Base-by-base conservation (phyloP, 1,140 invertebrate species). In the Drosophila micromelanica region DNA sequence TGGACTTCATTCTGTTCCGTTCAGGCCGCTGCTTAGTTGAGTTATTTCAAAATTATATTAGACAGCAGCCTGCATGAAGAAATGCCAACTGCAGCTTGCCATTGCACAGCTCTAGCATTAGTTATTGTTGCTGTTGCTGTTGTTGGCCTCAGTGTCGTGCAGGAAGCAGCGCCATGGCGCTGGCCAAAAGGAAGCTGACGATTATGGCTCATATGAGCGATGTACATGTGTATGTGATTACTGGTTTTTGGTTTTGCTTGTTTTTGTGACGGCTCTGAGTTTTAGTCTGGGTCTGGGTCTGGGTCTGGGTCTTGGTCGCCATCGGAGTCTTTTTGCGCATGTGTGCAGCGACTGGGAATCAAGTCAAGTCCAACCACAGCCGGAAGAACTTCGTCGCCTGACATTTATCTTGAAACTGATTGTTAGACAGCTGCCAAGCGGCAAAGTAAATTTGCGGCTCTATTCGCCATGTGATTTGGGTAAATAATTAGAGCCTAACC, bases 11-110 rank as follows among this genome's bases (percentile, higher is more conserved):
- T 43, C 23, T 27, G 9, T 27, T 32, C 38, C 20, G 7, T 57
- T 35, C 42, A 17, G 23, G 60, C 46, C 40, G 13, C 38, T 42
- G 42, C 73, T 86, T 82, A 87, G 82, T 87, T 87, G 84, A 87
- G 82, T 82, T 87, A 87, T 87, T 87, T 75, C 82, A 78, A 68
- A 76, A 87, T 87, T 82, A 89, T 87, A 76, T 87, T 82, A 76
- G 82, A 87, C 82, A 78, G 71, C 59, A 48, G 54, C 40, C 52
- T 65, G 61, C 63, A 52, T 30, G 37, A 57, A 20, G 48, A 30
- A 7, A 67, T 62, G 60, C 49, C 59, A 71, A 64, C 68, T 64
- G 68, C 69, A 57, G 40, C 46, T 27, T n/a, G 43, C 27, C 55
- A 68, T 35, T 62, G 60, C 42, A 59, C n/a, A 54, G 75, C 48